A percentile compares a stretch with the other conserved stretches of the same genome.
Conservation (phyloP, 1,140 invertebrate genomes). For the Lepidurus couesii region DNA sequence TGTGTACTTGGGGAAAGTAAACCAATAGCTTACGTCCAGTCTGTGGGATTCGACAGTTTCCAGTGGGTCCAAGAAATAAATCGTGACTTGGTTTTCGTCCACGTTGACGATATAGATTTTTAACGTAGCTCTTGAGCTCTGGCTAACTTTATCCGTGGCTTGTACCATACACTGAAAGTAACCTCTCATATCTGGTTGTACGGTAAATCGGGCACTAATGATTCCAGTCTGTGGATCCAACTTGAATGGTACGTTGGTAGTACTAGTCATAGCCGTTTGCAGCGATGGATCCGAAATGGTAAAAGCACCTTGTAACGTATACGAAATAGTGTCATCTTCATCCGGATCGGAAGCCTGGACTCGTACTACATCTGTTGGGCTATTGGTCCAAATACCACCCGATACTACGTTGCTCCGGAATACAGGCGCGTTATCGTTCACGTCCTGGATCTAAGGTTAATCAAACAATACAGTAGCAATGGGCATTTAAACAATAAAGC, state of each 20-base stretch:
- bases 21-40: background rate
- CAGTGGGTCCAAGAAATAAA: constrained; percentile 11
- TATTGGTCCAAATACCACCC: background rate
- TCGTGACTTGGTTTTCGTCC: constrained; percentile 25
- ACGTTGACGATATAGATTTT: constrained; percentile 25
- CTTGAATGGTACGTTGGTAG: background rate
- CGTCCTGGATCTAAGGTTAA: background rate
- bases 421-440: constrained; percentile 4
- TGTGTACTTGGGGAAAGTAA: background rate
- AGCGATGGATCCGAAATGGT: background rate
- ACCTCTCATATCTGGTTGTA: background rate
- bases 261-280: background rate
- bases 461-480: background rate
- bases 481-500: background rate
- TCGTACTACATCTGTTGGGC: background rate
- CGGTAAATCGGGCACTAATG: background rate
- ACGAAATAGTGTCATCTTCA: background rate
- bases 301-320: background rate
- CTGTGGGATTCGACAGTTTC: constrained; percentile 22
- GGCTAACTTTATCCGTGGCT: background rate
- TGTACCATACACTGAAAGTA: background rate
- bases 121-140: background rate
- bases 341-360: background rate
- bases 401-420: background rate
- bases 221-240: background rate